phyloP scores from a whole-genome alignment of 2,797 vertebrate species.

The Galagoides demidoff region DNA sequence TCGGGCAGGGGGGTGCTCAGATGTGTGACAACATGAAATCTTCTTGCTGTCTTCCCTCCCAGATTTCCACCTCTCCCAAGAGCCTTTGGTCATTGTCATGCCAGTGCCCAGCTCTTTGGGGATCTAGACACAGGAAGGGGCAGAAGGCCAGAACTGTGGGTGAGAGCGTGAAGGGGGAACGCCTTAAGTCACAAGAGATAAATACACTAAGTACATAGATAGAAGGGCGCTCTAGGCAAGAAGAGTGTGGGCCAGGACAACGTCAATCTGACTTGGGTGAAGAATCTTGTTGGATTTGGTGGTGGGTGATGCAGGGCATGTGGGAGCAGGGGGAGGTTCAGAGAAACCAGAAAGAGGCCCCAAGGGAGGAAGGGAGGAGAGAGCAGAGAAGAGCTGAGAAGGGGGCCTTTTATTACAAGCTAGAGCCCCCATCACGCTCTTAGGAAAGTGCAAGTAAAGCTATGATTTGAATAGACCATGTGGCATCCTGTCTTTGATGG shows the following conservation, averaged over 20 bases:
- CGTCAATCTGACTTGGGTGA: background rate
- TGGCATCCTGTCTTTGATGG: background rate
- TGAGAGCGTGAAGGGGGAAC: background rate
- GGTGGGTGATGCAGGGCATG: background rate
- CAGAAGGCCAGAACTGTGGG: background rate
- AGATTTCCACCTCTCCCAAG: background rate
- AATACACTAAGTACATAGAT: background rate
- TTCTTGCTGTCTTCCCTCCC: background rate
- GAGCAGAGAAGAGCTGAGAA: background rate
- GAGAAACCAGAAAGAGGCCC: background rate
- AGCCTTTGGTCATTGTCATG: background rate
- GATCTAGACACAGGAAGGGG: too few species aligned
- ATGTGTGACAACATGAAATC: background rate
- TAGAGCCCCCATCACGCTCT: background rate
- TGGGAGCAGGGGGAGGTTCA: background rate
- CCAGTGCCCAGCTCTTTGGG: background rate
- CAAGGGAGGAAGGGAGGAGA: too few species aligned
- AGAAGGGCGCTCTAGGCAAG: background rate
- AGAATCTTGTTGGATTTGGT: background rate
- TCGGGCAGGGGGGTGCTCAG: background rate
- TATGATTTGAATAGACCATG: background rate
- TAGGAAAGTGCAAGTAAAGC: background rate
- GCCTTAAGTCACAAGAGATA: background rate
- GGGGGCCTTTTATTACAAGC: background rate
- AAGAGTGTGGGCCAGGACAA: background rate